phyloP scores from a whole-genome alignment of 2,888 invertebrate genomes.

The Caenorhabditis parvicauda region DNA sequence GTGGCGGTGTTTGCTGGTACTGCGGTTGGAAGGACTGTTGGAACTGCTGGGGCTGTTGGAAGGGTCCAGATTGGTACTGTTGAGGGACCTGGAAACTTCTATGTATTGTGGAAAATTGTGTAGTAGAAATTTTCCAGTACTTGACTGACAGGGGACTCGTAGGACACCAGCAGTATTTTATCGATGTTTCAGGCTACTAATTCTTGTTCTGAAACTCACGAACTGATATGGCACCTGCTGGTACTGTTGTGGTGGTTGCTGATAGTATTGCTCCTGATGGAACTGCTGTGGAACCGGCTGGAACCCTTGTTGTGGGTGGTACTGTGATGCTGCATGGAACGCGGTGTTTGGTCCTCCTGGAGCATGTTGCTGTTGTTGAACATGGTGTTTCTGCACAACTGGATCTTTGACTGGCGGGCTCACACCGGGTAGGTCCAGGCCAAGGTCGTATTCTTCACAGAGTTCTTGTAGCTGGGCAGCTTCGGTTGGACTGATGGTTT shows the following conservation, averaged over 20 bases:
- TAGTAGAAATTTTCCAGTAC: neutral
- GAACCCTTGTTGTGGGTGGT: neutral
- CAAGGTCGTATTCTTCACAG: slow-evolving; percentile 42
- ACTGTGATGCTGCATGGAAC: neutral
- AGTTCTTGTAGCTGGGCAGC: slow-evolving; percentile 37
- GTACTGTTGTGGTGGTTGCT: too few relatives aligned
- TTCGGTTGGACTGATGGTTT: slow-evolving; percentile 39
- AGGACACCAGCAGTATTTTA: too few relatives aligned
- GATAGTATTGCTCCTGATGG: too few relatives aligned
- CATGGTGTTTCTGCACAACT: neutral
- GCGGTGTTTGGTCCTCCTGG: neutral
- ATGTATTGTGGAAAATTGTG: neutral
- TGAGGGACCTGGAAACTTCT: neutral
- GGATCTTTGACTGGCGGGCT: slow-evolving; percentile 11
- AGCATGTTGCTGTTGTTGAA: neutral
- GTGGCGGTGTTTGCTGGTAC: neutral
- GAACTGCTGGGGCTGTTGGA: slow-evolving; percentile 2
- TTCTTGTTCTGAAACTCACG: too few relatives aligned
- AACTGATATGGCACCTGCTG: too few relatives aligned
- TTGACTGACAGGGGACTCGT: too few relatives aligned
- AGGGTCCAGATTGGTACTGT: too few relatives aligned
- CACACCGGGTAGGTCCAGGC: slow-evolving; percentile 31
- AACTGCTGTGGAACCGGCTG: too few relatives aligned
- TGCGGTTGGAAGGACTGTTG: neutral
- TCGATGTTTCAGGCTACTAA: too few relatives aligned